phyloP scores from a whole-genome alignment of 2,113 vertebrate genomes.

The Sander lucioperca region DNA sequence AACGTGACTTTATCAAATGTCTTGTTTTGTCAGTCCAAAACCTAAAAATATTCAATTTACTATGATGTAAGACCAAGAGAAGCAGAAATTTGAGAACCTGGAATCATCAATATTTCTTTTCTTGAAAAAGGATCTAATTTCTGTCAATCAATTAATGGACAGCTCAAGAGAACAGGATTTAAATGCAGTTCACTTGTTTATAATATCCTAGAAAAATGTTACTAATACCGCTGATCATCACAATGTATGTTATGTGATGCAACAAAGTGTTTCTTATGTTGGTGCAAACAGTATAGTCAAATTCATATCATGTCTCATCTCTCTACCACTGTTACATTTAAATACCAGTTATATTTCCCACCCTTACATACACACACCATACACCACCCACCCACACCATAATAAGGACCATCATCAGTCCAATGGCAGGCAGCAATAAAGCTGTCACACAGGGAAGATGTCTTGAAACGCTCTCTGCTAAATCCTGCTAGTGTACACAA shows the following conservation, averaged over 20 bases:
- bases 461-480: slow-evolving; percentile 19
- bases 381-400: slow-evolving; percentile 22
- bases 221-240: background rate
- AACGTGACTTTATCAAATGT: background rate
- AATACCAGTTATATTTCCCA: slow-evolving; percentile 2
- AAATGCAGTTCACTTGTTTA: background rate
- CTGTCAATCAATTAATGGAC: background rate
- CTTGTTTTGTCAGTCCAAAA: background rate
- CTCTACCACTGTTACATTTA: slow-evolving; percentile 28
- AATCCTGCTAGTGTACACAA: slow-evolving; percentile 4
- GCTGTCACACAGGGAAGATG: slow-evolving; percentile 19
- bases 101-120: background rate
- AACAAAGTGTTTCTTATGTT: background rate
- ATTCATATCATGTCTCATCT: slow-evolving; percentile 19
- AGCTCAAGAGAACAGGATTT: background rate
- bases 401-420: slow-evolving; percentile 28
- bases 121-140: background rate
- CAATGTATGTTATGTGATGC: background rate
- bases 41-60: background rate
- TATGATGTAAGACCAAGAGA: background rate
- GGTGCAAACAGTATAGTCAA: slow-evolving; percentile 2
- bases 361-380: background rate
- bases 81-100: background rate
- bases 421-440: slow-evolving; percentile 61
- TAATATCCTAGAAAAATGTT: background rate